These are phyloP conservation scores for Brienomyrus brachyistius DNA, from an alignment of 2,113 vertebrate species.

Conservation along the genomic window DNA sequence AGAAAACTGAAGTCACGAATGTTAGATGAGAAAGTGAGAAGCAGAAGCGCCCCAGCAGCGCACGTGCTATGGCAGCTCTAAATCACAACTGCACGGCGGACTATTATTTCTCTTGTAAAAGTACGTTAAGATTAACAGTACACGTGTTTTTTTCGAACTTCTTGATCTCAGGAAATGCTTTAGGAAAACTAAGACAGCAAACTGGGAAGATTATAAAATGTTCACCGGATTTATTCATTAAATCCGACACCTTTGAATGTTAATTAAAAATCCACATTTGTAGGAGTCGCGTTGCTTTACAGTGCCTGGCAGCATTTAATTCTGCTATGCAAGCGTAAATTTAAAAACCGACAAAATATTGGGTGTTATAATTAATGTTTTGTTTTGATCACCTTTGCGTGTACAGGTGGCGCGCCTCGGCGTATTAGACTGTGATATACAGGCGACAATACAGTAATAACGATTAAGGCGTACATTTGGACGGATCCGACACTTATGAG, in stretches of 20 bases:
- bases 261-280: neutral
- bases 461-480: neutral
- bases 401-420: neutral
- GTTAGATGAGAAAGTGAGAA: neutral
- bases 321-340: constrained; percentile 52
- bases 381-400: neutral
- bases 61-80: neutral
- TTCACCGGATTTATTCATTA: constrained; percentile 27
- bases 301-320: neutral
- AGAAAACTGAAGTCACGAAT: neutral
- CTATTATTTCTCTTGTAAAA: neutral
- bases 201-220: neutral
- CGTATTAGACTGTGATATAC: neutral
- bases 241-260: neutral
- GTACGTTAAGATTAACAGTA: neutral
- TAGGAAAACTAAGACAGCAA: neutral
- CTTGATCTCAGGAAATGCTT: neutral
- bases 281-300: neutral
- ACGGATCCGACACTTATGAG: neutral
- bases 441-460: neutral
- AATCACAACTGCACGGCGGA: neutral
- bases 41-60: neutral
- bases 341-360: constrained; percentile 72
- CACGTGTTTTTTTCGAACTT: neutral
- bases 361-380: constrained; percentile 53